Percentiles rank a stretch among this genome's conserved stretches.
phyloP scores from a whole-genome alignment of 2,797 vertebrate species.

The Malurus splendens region DNA sequence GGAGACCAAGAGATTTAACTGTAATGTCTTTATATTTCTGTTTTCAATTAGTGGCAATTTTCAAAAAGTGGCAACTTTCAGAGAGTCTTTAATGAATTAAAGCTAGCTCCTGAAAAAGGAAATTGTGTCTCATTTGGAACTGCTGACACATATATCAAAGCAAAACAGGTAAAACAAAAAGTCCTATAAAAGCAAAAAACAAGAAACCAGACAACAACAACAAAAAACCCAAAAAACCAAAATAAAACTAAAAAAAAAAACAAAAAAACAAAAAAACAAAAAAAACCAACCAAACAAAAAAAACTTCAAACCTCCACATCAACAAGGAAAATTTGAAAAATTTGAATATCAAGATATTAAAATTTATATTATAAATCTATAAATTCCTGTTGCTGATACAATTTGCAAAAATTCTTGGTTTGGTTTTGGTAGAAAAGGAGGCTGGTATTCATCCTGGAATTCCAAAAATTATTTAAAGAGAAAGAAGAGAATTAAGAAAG shows the following conservation, averaged over 20 bases:
- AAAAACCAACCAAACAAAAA: background rate
- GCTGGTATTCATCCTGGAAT: background rate
- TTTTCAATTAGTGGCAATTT: background rate
- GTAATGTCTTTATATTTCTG: background rate
- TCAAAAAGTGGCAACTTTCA: background rate
- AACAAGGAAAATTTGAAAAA: background rate
- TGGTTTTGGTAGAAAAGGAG: background rate
- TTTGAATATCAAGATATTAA: background rate
- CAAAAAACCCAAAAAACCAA: background rate
- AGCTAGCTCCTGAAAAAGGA: background rate
- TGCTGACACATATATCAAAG: background rate
- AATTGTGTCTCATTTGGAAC: background rate
- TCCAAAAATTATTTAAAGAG: background rate
- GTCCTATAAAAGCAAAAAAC: background rate
- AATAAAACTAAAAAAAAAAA: background rate
- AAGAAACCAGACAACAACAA: background rate
- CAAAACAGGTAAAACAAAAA: background rate
- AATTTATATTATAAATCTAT: rapidly evolving
- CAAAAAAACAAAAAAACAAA: background rate
- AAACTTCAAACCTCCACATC: rapidly evolving
- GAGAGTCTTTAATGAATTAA: background rate
- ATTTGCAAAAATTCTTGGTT: background rate
- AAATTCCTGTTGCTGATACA: background rate
- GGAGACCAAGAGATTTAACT: background rate
- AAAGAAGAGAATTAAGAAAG: background rate